Evolutionary conservation across 1,140 invertebrate species (phyloP), one percentile per base, ranked within the genome.

Genomic region (Drosophila oshimai): DNA sequence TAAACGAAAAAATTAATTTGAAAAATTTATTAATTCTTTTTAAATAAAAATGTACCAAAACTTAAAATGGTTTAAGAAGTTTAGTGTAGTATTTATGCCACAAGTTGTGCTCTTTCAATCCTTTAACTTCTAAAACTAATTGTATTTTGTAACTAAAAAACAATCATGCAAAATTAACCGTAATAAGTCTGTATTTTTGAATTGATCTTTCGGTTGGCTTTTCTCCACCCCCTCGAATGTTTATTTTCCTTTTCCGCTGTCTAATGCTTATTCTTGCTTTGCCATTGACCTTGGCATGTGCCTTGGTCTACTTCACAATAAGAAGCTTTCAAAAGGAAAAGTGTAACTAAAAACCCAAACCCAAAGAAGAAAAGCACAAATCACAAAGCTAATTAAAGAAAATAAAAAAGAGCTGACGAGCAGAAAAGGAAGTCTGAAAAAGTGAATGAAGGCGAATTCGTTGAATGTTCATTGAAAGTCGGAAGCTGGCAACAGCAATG

Each of bases 251-350:
- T 41, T 67, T 74, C 41, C 70, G 33, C 46, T 65, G n/a, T 53
- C 24, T 5, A 9, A 18, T 58, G 37, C 33, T 6, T 37, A 20
- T 49, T 34, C 46, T 9, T 13, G 10, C 54, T 54, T 54, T 73
- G 68, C 54, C 77, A 62, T 83, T 81, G 78, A 83, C 78, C 78
- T 83, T 81, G 78, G 42, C 34, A 24, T 68, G 55, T 53, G 78
- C 37, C 44, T 15, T 31, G 51, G 28, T 76, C 73, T 42, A 81
- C 68, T 77, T 77, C 28, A 6, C 18, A 41, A 15, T 68, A 62
- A 73, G 68, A 50, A 17, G 68, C 74, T 74, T 69, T 69, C 6
- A 47, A 55, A 54, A 74, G 37, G 54, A 71, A 86, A 80, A 74
- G 64, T 74, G 47, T 55, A 64, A 58, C 64, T 71, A 42, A 67